phyloP scores from a whole-genome alignment of 2,888 invertebrate species.

The Zhengitettix transpicula region DNA sequence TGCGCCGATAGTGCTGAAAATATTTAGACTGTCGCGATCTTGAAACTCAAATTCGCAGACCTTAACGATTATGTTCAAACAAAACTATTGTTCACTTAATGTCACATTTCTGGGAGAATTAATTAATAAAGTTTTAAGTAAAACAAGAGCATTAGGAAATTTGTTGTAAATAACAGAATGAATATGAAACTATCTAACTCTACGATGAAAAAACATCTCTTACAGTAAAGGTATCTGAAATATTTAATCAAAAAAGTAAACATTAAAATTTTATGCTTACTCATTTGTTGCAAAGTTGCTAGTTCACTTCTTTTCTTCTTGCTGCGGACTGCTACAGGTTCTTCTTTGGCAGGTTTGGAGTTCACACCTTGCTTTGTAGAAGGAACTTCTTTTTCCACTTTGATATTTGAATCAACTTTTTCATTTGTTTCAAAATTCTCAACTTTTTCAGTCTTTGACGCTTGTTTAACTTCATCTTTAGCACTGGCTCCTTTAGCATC shows the following conservation, averaged over 20 bases:
- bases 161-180: too few species aligned
- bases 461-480: background rate
- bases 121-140: too few species aligned
- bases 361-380: background rate
- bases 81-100: too few species aligned
- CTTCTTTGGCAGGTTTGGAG: conserved; percentile 2
- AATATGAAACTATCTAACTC: too few species aligned
- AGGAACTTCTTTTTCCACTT: background rate
- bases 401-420: conserved; percentile 1
- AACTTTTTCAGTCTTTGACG: background rate
- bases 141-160: too few species aligned
- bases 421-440: background rate
- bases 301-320: conserved; percentile 35
- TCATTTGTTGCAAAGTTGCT: conserved; percentile 32
- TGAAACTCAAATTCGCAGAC: too few species aligned
- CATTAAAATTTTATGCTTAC: conserved; percentile 22
- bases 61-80: too few species aligned
- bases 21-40: too few species aligned
- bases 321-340: conserved; percentile 1
- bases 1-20: too few species aligned
- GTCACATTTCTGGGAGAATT: too few species aligned
- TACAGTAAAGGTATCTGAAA: too few species aligned
- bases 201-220: too few species aligned
- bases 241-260: background rate
- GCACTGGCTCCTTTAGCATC: background rate